Conservation (phyloP, 2,113 vertebrate genomes). For the Pardalotus punctatus region DNA sequence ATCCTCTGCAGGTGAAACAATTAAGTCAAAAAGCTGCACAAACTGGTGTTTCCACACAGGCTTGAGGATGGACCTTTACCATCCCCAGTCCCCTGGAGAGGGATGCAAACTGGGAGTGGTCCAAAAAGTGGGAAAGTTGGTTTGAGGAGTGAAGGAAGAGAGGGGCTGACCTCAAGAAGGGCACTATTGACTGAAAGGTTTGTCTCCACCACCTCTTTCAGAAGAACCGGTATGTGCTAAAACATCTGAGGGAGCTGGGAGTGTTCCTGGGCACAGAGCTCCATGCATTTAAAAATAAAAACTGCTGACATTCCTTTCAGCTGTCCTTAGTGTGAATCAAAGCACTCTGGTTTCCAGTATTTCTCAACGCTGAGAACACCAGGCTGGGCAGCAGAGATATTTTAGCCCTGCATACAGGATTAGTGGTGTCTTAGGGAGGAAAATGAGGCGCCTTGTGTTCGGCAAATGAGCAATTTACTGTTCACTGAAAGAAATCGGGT, state of each 20-base stretch:
- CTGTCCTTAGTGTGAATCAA: background rate
- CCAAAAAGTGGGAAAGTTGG: background rate
- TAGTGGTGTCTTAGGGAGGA: background rate
- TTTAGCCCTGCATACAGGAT: background rate
- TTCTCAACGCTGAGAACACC: background rate
- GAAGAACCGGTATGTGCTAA: background rate
- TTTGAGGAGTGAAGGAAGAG: background rate
- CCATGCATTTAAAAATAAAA: slow-evolving; percentile 1
- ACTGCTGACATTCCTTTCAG: background rate
- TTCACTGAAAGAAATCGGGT: background rate
- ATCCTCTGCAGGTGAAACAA: background rate
- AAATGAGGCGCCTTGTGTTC: background rate
- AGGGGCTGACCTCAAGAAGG: background rate
- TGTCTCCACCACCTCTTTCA: background rate
- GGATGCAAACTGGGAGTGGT: fast-evolving
- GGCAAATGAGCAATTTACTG: background rate
- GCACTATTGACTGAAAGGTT: background rate
- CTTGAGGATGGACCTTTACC: background rate
- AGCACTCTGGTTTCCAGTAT: background rate
- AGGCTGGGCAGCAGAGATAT: background rate
- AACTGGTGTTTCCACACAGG: background rate
- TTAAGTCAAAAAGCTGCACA: background rate
- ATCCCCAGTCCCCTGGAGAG: background rate
- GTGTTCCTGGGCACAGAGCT: background rate
- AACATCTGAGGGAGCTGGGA: background rate